Evolutionary conservation across 1,140 invertebrate genomes (phyloP), one percentile per base, ranked within the genome.

Genomic region (Euura saliciscinereae): DNA sequence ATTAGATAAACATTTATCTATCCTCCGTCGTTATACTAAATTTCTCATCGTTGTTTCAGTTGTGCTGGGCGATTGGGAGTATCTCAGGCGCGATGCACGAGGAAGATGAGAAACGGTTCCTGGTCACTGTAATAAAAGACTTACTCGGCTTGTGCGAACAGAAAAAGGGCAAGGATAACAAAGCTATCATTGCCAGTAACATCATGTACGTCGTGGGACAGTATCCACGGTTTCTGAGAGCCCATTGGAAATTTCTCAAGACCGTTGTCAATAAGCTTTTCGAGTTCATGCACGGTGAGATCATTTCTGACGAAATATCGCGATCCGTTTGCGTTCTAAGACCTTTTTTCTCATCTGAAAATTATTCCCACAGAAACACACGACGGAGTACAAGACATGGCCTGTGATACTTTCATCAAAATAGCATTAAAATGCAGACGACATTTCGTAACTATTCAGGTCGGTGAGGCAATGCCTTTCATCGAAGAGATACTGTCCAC

Each of bases 161-260:
- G 84, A 99, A 99, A 85, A 95, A 99, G 79, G 98, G 98, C 7
- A 99, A 99, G 89, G 98, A 99, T 87, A 99, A 99, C 86, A 99
- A 99, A 89, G 99, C 99, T 67, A 99, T 99, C 70, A 99, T 99
- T 82, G 99, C 99, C 5, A 99, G 98, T 74, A 99, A 99, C 86
- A 99, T 99, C 76, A 99, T 99, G 99, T 99, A 99, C 87, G 98
- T 99, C 75, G 99, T 99, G 45, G 99, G 99, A 43, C 99, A 99
- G 84, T 99, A 99, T 90, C 99, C 99, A 68, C 90, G 98, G 66
- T 99, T 99, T 89, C 89, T 99, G 59, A 89, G 97, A 79, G 98
- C 97, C n/a, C 99, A 99, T 88, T 99, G 99, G 99, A 98, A 99
- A 86, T 99, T 99, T 88, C 90, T 99, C n/a, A 99, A 99, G 89